Percentiles rank a stretch among this genome's conserved stretches.
Evolutionary conservation across 2,888 invertebrate genomes (phyloP).

Genomic region (Papilio demoleus): DNA sequence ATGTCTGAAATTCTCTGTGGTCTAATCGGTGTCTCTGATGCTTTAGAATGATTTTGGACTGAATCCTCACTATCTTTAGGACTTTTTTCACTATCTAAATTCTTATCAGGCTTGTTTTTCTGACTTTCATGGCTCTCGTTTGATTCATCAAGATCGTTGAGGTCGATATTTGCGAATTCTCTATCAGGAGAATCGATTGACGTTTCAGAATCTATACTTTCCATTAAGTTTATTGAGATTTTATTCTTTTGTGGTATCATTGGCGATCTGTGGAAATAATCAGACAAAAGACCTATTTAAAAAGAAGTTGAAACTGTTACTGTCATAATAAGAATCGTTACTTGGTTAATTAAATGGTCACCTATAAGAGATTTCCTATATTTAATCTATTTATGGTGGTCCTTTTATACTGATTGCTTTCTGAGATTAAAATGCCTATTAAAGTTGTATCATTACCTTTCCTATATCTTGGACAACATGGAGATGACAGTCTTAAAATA

Average conservation of each 20-base stretch:
- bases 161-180: conserved; percentile 74
- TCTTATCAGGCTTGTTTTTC: conserved; percentile 49
- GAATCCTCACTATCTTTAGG: conserved; percentile 57
- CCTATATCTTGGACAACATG: too few species aligned
- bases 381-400: too few species aligned
- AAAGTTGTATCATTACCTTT: too few species aligned
- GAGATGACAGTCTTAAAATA: too few species aligned
- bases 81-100: conserved; percentile 52
- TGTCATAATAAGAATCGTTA: too few species aligned
- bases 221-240: conserved; percentile 81
- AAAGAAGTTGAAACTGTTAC: too few species aligned
- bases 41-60: conserved; percentile 59
- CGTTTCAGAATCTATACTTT: conserved; percentile 80
- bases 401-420: too few species aligned
- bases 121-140: conserved; percentile 60
- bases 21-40: conserved; percentile 51
- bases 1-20: conserved; percentile 52
- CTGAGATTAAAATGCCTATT: too few species aligned
- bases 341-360: too few species aligned
- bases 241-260: conserved; percentile 77
- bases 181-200: conserved; percentile 79
- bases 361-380: too few species aligned
- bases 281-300: too few species aligned
- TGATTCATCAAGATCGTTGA: conserved; percentile 73
- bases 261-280: conserved; percentile 70